Conservation (phyloP, 2,888 invertebrate genomes). For the Acleris sparsana region DNA sequence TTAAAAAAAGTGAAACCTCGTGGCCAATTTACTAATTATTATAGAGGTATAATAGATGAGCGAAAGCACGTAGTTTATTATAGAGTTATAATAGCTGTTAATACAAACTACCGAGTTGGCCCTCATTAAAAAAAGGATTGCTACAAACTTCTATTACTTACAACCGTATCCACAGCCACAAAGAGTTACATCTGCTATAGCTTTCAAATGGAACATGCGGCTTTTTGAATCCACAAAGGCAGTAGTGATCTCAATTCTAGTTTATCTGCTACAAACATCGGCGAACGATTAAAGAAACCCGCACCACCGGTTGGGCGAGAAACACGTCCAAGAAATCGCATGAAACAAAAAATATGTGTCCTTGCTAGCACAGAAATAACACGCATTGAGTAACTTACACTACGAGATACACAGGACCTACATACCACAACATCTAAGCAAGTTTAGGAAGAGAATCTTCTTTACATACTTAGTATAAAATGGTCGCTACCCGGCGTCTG, state of each 20-base stretch:
- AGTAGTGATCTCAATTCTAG: constrained; percentile 33
- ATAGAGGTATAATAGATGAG: too few relatives aligned
- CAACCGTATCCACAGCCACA: not conserved
- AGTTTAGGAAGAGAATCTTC: too few relatives aligned
- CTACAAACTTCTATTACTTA: not conserved
- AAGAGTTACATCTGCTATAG: not conserved
- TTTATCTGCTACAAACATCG: constrained; percentile 31
- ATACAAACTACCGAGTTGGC: constrained; percentile 13
- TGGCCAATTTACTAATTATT: too few relatives aligned
- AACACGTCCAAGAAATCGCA: constrained; percentile 46
- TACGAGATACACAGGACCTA: not conserved
- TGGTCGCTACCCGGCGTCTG: too few relatives aligned
- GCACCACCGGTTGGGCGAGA: constrained; percentile 55
- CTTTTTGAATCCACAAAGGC: not conserved
- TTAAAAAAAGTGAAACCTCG: too few relatives aligned
- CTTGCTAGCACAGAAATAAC: constrained; percentile 44
- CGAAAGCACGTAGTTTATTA: not conserved
- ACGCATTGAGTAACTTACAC: constrained; percentile 35
- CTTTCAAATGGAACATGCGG: not conserved
- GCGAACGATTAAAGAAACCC: constrained; percentile 48
- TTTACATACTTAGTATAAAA: too few relatives aligned
- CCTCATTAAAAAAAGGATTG: not conserved
- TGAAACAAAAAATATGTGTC: constrained; percentile 40
- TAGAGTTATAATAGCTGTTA: constrained; percentile 21
- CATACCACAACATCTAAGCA: not conserved